phyloP scores from a whole-genome alignment of 2,113 vertebrate genomes.

The Chloropsis hardwickii region DNA sequence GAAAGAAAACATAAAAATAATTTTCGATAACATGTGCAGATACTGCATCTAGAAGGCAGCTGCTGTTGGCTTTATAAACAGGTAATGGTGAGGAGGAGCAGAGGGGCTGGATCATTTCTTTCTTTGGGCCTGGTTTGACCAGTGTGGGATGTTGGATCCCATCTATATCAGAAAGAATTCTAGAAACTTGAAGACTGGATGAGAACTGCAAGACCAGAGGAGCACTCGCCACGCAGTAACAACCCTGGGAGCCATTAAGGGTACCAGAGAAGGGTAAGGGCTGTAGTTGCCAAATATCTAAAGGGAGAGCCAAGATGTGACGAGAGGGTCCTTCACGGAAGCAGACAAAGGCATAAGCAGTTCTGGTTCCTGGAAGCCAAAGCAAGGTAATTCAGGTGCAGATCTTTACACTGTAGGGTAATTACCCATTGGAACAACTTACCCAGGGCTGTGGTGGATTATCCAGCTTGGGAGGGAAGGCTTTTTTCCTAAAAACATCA shows the following conservation, averaged over 20 bases:
- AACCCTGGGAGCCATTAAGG: not conserved
- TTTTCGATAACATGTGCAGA: not conserved
- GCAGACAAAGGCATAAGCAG: not conserved
- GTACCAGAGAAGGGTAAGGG: not conserved
- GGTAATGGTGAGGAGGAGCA: not conserved
- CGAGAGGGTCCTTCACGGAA: not conserved
- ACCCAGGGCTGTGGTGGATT: not conserved
- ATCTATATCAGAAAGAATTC: not conserved
- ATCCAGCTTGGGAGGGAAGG: not conserved
- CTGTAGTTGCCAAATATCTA: not conserved
- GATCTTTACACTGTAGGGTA: not conserved
- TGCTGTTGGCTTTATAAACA: not conserved
- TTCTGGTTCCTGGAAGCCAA: not conserved
- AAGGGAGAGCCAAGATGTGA: not conserved
- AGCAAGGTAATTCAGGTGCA: not conserved
- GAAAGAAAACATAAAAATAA: conserved; percentile 44
- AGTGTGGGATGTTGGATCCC: not conserved
- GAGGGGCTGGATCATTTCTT: not conserved
- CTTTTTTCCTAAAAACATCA: not conserved
- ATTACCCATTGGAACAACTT: conserved; percentile 3
- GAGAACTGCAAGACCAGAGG: not conserved
- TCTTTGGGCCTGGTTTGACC: not conserved
- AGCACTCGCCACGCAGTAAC: not conserved
- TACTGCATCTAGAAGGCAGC: not conserved
- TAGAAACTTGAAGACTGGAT: not conserved